Evolutionary conservation across 2,113 vertebrate species (phyloP).

Genomic region (Varanus salvator): DNA sequence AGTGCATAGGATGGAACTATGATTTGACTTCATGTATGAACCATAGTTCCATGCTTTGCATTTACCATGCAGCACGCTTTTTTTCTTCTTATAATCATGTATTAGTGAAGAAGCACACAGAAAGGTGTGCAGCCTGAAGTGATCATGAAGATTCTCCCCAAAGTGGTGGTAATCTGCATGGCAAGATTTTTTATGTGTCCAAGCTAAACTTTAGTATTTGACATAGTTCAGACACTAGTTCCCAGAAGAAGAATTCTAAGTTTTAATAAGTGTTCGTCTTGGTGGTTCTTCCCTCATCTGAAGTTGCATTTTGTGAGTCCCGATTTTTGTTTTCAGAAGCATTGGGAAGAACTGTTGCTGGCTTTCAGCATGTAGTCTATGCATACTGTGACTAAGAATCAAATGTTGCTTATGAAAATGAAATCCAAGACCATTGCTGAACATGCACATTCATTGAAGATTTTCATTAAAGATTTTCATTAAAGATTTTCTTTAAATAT

Average conservation of each 20-base stretch:
- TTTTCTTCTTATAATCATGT: not conserved
- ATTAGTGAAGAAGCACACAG: not conserved
- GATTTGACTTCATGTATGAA: not conserved
- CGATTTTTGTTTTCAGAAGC: not conserved
- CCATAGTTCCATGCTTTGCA: not conserved
- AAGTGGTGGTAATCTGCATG: not conserved
- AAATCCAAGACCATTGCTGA: not conserved
- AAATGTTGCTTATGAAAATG: not conserved
- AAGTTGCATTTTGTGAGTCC: constrained; percentile 2
- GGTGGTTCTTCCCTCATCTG: not conserved
- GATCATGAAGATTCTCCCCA: not conserved
- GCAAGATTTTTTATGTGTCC: not conserved
- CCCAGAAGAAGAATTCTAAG: not conserved
- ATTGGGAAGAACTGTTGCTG: constrained; percentile 3
- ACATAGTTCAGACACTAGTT: not conserved
- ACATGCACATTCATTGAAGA: not conserved
- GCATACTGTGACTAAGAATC: not conserved
- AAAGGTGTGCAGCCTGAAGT: not conserved
- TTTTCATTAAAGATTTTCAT: not conserved
- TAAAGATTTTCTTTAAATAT: constrained; percentile 12
- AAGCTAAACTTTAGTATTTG: not conserved
- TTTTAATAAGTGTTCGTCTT: not conserved
- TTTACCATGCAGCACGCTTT: not conserved
- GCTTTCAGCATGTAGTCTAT: constrained; percentile 10
- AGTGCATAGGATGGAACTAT: too few species aligned